Conservation (phyloP, 2,797 vertebrate genomes). For the Novumbra hubbsi region DNA sequence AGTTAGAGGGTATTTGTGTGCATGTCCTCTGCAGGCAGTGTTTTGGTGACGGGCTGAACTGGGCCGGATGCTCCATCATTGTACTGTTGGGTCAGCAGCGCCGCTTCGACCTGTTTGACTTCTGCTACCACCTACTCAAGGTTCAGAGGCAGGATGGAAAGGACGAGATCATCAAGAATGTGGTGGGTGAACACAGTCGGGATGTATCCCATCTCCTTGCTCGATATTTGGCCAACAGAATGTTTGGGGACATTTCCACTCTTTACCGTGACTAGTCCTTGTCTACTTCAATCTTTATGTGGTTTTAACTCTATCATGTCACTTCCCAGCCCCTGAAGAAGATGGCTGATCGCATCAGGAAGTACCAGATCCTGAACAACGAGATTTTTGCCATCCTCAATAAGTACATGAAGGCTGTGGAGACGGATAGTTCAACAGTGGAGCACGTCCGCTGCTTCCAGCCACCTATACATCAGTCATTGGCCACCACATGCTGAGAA, state of each 20-base stretch:
- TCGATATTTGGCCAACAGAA: not conserved
- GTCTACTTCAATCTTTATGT: not conserved
- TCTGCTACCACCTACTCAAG: slow-evolving; percentile 97
- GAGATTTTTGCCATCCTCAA: slow-evolving; percentile 99
- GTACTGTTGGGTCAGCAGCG: slow-evolving; percentile 95
- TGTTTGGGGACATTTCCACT: not conserved
- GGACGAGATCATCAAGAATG: slow-evolving; percentile 98
- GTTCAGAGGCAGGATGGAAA: slow-evolving; percentile 98
- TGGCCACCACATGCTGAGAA: slow-evolving; percentile 94
- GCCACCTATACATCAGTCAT: slow-evolving; percentile 96
- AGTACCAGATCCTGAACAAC: slow-evolving; percentile 99
- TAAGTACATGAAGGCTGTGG: slow-evolving; percentile 99
- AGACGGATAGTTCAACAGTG: slow-evolving; percentile 97
- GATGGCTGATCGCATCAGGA: slow-evolving; percentile 98
- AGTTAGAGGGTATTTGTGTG: not conserved
- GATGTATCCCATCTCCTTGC: not conserved
- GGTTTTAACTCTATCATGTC: not conserved
- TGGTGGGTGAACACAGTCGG: slow-evolving; percentile 74
- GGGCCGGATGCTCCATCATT: slow-evolving; percentile 97
- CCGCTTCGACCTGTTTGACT: slow-evolving; percentile 97
- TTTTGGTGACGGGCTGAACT: slow-evolving; percentile 96
- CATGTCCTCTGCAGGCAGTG: slow-evolving; percentile 80
- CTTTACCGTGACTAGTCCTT: not conserved
- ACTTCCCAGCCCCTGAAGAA: slow-evolving; percentile 91
- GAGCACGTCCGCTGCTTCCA: slow-evolving; percentile 99